Conservation (phyloP, 2,888 invertebrate species). For the Ischnus inquisitorius region DNA sequence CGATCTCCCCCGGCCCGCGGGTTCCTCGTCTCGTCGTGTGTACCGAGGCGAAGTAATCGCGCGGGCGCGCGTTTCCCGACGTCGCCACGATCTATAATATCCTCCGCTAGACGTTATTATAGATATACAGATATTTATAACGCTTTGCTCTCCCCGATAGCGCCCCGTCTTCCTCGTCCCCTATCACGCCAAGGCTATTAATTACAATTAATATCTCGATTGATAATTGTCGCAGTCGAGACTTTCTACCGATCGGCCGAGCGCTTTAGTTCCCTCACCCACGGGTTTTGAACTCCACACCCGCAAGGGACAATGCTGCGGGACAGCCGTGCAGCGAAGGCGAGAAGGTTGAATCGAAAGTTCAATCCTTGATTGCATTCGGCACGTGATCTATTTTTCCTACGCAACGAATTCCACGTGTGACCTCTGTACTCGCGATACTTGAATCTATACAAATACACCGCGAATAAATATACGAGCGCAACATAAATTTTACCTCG, state of each 20-base stretch:
- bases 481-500: conserved; percentile 18
- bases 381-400: conserved; percentile 32
- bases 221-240: conserved; percentile 66
- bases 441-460: conserved; percentile 15
- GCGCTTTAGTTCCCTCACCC: conserved; percentile 5
- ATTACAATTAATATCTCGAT: conserved; percentile 75
- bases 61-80: conserved; percentile 15
- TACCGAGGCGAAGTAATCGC: conserved; percentile 45
- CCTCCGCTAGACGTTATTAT: background rate
- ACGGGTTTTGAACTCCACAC: conserved; percentile 6
- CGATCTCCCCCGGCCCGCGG: conserved; percentile 37
- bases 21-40: conserved; percentile 31
- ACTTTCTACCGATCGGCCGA: background rate
- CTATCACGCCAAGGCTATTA: conserved; percentile 67
- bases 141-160: background rate
- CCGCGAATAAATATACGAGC: background rate
- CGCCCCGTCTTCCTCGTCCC: background rate
- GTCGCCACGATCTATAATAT: conserved; percentile 29
- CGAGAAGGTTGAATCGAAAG: conserved; percentile 1
- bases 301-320: background rate
- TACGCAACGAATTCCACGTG: conserved; percentile 36
- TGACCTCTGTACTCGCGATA: conserved; percentile 33
- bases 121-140: conserved; percentile 10
- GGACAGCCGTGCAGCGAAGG: background rate
- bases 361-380: conserved; percentile 33